phyloP scores from a whole-genome alignment of 1,140 invertebrate genomes.

The Euura saliciscinereae region DNA sequence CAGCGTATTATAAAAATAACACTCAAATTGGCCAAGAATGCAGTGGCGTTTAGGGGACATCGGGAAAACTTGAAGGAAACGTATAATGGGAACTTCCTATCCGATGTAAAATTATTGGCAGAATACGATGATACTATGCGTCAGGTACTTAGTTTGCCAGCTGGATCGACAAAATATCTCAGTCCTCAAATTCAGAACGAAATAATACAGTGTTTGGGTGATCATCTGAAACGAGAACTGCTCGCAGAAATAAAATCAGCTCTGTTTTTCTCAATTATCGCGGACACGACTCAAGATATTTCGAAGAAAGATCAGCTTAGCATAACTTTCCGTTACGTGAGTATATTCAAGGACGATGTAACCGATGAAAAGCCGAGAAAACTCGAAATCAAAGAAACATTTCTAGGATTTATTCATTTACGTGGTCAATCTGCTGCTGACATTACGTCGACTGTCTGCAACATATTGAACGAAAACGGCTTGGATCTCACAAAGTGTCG shows the following conservation, averaged over 20 bases:
- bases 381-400: conserved; percentile 10
- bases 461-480: conserved; percentile 11
- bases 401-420: conserved; percentile 11
- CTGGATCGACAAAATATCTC: conserved; percentile 21
- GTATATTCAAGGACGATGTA: background rate
- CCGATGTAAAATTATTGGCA: conserved; percentile 17
- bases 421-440: conserved; percentile 5
- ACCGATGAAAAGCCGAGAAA: conserved; percentile 6
- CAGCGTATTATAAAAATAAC: conserved; percentile 20
- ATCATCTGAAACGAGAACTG: conserved; percentile 7
- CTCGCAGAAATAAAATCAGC: conserved; percentile 16
- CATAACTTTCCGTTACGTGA: conserved; percentile 22
- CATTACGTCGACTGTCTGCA: background rate
- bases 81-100: conserved; percentile 20
- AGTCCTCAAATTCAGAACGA: conserved; percentile 22
- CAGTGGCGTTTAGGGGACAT: conserved; percentile 15
- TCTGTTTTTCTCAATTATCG: conserved; percentile 24
- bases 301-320: conserved; percentile 25
- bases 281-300: conserved; percentile 27
- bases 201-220: conserved; percentile 19
- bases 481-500: conserved; percentile 25
- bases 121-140: conserved; percentile 19
- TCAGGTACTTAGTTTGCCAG: conserved; percentile 20
- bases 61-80: conserved; percentile 17
- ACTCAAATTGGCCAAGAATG: conserved; percentile 16